Evolutionary conservation across 1,140 invertebrate species (phyloP).

Genomic region (Ridgeia piscesae): DNA sequence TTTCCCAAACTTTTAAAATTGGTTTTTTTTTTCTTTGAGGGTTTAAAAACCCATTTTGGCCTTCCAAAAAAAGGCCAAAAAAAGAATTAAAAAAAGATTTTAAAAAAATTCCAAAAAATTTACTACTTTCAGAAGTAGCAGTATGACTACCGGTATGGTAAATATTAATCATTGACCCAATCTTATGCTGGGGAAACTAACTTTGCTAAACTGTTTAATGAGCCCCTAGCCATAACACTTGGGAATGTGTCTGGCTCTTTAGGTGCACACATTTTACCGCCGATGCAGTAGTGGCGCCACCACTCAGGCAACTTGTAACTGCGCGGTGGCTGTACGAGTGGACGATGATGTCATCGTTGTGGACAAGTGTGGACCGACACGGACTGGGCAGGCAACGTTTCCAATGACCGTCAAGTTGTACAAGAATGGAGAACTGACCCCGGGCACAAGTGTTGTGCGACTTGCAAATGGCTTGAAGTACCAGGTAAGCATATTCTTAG

Average conservation of each 20-base stretch:
- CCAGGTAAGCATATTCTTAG: conserved; percentile 11
- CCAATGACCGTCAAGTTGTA: conserved; percentile 21
- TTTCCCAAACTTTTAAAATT: no score
- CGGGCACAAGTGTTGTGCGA: conserved; percentile 19
- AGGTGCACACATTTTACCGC: conserved; percentile 28
- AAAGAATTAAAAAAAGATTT: no score
- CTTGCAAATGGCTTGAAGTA: conserved; percentile 16
- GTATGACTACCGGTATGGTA: no score
- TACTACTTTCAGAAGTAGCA: no score
- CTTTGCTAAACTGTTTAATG: no score
- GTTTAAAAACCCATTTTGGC: no score
- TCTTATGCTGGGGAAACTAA: no score
- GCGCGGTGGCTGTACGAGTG: conserved; percentile 28
- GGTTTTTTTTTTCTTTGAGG: no score
- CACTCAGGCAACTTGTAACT: conserved; percentile 29
- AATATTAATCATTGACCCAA: no score
- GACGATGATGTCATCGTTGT: conserved; percentile 32
- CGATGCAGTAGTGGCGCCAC: conserved; percentile 14
- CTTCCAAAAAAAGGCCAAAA: no score
- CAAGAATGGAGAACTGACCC: conserved; percentile 24
- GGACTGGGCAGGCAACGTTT: neutral
- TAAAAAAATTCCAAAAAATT: no score
- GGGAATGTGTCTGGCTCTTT: neutral
- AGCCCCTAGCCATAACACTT: neutral
- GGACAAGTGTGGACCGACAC: conserved; percentile 22